Conservation (phyloP, 1,140 invertebrate species). For the Drosophila sp. region DNA sequence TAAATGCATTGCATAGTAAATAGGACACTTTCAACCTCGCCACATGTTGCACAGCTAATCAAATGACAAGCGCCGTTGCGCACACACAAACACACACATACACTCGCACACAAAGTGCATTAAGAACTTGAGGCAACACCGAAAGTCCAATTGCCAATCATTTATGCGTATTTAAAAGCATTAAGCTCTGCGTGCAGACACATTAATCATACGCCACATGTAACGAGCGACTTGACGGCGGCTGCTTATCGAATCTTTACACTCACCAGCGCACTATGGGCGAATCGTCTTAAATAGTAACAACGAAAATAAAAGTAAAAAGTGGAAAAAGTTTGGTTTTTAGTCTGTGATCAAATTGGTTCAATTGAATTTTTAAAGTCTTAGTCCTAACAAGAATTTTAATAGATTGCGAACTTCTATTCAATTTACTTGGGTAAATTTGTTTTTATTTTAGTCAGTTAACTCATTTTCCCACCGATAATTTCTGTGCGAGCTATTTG, state of each 20-base stretch:
- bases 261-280: background rate
- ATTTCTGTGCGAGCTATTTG: too few species aligned
- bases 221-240: constrained; percentile 28
- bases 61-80: constrained; percentile 6
- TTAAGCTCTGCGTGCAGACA: constrained; percentile 56
- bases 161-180: constrained; percentile 62
- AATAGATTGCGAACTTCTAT: too few species aligned
- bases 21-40: background rate
- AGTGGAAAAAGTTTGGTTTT: too few species aligned
- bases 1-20: constrained; percentile 11
- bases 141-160: constrained; percentile 48
- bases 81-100: background rate
- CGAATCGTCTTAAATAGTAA: too few species aligned
- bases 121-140: constrained; percentile 11
- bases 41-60: constrained; percentile 20
- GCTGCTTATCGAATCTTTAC: constrained; percentile 50
- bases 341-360: too few species aligned
- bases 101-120: constrained; percentile 10
- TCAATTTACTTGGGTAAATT: too few species aligned
- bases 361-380: too few species aligned
- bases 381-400: too few species aligned
- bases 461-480: too few species aligned
- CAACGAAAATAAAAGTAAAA: too few species aligned
- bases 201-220: constrained; percentile 70
- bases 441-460: too few species aligned